Evolutionary conservation across 2,797 vertebrate genomes (phyloP).

Genomic region (Prunella strophiata): DNA sequence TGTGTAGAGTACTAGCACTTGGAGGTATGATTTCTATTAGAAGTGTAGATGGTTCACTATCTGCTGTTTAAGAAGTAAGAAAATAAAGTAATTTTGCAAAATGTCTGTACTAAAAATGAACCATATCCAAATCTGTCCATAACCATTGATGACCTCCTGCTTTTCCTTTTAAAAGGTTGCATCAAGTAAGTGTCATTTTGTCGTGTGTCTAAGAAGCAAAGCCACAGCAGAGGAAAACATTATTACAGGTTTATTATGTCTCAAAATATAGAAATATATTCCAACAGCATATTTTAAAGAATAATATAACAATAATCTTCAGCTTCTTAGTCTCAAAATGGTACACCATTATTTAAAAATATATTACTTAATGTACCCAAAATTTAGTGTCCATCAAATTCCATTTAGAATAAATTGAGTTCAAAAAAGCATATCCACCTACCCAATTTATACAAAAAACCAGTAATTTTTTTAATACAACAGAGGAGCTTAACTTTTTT

Average conservation of each 20-base stretch:
- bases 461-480: slow-evolving; percentile 5
- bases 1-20: neutral
- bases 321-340: slow-evolving; percentile 76
- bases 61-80: neutral
- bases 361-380: slow-evolving; percentile 83
- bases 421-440: slow-evolving; percentile 54
- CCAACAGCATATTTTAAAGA: slow-evolving; percentile 76
- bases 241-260: slow-evolving; percentile 78
- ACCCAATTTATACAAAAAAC: slow-evolving; percentile 56
- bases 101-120: neutral
- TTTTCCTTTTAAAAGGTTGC: neutral
- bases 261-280: slow-evolving; percentile 81
- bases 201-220: slow-evolving; percentile 45
- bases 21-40: neutral
- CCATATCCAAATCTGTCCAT: neutral
- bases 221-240: slow-evolving; percentile 46
- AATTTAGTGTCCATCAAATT: slow-evolving; percentile 70
- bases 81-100: neutral
- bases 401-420: slow-evolving; percentile 71
- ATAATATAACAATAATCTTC: slow-evolving; percentile 76
- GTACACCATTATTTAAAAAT: slow-evolving; percentile 82
- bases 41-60: neutral
- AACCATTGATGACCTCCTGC: neutral
- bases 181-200: neutral
- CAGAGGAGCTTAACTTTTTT: slow-evolving; percentile 1